Evolutionary conservation across 2,113 vertebrate species (phyloP).

Genomic region (Neomonachus schauinslandi): DNA sequence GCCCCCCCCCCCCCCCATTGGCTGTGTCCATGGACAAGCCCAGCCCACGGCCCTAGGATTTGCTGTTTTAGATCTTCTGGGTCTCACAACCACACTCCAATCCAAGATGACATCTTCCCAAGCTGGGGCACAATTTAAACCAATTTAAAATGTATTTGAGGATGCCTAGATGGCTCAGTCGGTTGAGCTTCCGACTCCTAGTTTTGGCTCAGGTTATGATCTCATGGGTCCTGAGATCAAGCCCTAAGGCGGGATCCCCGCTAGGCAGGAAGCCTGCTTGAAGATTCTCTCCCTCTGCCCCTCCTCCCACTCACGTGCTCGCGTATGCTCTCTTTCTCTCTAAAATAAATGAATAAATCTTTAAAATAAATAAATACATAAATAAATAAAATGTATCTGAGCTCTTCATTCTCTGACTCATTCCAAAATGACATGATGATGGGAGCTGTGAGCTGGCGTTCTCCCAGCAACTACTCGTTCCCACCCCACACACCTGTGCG

Average conservation of each 20-base stretch:
- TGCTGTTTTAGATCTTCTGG: neutral
- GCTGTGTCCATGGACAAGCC: neutral
- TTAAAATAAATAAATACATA: neutral
- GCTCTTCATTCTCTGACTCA: neutral
- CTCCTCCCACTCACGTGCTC: neutral
- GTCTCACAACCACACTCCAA: neutral
- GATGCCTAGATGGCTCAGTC: neutral
- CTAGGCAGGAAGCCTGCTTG: neutral
- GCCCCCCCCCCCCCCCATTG: fast-evolving
- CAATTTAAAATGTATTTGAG: neutral
- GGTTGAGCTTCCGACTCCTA: neutral
- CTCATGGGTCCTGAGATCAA: neutral
- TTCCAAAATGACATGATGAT: neutral
- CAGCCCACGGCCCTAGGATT: neutral
- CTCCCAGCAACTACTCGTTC: neutral
- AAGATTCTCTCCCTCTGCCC: neutral
- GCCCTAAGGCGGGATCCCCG: neutral
- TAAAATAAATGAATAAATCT: neutral
- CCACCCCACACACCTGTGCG: neutral
- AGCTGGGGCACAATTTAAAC: neutral
- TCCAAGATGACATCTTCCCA: neutral
- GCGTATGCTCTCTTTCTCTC: neutral
- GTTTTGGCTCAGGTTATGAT: neutral
- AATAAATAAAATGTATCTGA: neutral
- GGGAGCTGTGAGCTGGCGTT: neutral